Evolutionary conservation across 1,140 invertebrate species (phyloP).

Genomic region (Nymphalis io): DNA sequence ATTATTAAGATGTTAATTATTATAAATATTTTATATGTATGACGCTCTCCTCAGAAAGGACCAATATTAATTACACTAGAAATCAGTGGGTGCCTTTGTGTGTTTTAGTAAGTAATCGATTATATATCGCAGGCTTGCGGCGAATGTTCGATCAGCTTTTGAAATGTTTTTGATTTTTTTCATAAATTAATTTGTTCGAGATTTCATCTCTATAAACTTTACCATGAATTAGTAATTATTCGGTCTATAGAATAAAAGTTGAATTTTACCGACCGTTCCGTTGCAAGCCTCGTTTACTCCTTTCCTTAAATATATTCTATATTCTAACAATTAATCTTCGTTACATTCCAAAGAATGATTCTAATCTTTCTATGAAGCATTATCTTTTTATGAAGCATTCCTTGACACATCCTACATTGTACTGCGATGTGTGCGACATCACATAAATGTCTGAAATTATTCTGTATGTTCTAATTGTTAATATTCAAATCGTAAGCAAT

Average conservation of each 20-base stretch:
- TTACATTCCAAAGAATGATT: conserved; percentile 77
- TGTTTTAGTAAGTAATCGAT: conserved; percentile 57
- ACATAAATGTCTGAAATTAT: conserved; percentile 15
- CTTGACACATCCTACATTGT: conserved; percentile 49
- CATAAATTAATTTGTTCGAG: no score
- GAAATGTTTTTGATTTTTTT: not conserved
- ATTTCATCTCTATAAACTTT: no score
- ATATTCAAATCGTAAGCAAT: conserved; percentile 55
- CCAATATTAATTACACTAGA: conserved; percentile 54
- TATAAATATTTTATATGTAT: conserved; percentile 35
- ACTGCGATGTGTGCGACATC: conserved; percentile 51
- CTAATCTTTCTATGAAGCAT: conserved; percentile 60
- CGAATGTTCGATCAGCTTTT: not conserved
- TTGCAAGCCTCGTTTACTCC: not conserved
- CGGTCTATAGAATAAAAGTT: not conserved
- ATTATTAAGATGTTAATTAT: conserved; percentile 45
- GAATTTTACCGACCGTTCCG: not conserved
- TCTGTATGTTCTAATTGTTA: not conserved
- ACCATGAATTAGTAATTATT: no score
- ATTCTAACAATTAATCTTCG: conserved; percentile 59
- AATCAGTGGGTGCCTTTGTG: conserved; percentile 62
- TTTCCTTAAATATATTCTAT: conserved; percentile 18
- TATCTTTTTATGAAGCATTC: conserved; percentile 64
- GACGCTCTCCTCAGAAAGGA: conserved; percentile 54
- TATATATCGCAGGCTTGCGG: conserved; percentile 33